Evolutionary conservation across 2,888 invertebrate species (phyloP), one percentile per base, ranked within the genome.

Genomic region (Microctonus aethiopoides): DNA sequence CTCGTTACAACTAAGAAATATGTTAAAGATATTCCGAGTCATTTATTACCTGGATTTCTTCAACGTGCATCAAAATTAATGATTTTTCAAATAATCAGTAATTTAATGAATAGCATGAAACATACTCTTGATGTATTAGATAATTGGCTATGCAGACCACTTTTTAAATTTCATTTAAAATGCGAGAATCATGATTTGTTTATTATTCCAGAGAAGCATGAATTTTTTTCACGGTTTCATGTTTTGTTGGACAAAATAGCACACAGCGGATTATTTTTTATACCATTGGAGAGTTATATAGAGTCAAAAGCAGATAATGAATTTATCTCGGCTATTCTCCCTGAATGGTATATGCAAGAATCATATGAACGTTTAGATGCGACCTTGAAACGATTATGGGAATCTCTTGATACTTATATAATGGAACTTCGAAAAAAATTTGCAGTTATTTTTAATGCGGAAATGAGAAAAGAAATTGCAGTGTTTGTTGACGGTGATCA

Each of bases 401-500:
- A 85, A 51, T 91, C 92, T 0, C 83, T 93, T 7, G 83, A 87
- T 22, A 79, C 87, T 13, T 93, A 93, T 81, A 83, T 91, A 16
- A 81, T 87, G 0, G 77, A 79, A 1, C 86, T 92, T 69, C 88
- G 89, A 46, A 72, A 84, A 10, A 88, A 90, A 77, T 94, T 92
- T 78, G 83, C 85, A 26, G 89, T 88, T 77, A 83, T 93, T 2
- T 91, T 90, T 71, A 89, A 90, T 22, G 74, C 80, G 16, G 83
- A 88, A 36, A 89, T 90, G 0, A 88, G 87, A 70, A 82, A 82
- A 2, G 88, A 88, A 34, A 80, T 91, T 0, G 78, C 86, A 0
- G 77, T 81, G 57, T 90, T 90, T 74, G 88, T 91, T 39, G 80
- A 87, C 5, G 85, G 89, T 62, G 87, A 89, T 9, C 86, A 88